Evolutionary conservation across 2,888 invertebrate genomes (phyloP).

Genomic region (Buathra laborator): DNA sequence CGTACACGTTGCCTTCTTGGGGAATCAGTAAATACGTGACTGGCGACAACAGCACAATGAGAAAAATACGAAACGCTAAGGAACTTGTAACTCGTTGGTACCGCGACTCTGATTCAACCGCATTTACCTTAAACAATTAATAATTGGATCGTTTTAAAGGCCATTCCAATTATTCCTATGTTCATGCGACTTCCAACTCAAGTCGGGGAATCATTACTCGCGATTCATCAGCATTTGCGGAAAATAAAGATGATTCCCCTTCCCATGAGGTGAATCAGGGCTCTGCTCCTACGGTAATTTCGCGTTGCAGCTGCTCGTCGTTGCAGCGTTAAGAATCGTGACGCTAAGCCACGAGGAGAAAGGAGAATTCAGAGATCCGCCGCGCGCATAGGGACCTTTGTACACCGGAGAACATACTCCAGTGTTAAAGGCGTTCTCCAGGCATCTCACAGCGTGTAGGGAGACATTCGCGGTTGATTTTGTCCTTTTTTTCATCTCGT

Average conservation of each 20-base stretch:
- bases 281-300: constrained; percentile 20
- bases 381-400: constrained; percentile 78
- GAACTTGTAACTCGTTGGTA: neutral
- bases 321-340: constrained; percentile 76
- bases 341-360: constrained; percentile 78
- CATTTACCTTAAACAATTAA: neutral
- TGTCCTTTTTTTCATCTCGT: constrained; percentile 28
- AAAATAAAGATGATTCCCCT: constrained; percentile 36
- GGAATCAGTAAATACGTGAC: constrained; percentile 42
- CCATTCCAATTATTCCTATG: neutral
- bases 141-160: neutral
- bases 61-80: constrained; percentile 26
- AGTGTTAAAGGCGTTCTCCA: constrained; percentile 58
- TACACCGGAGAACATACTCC: constrained; percentile 57
- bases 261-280: constrained; percentile 17
- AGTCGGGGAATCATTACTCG: neutral
- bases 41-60: constrained; percentile 14
- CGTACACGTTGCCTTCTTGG: constrained; percentile 16
- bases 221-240: neutral
- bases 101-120: neutral
- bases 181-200: neutral
- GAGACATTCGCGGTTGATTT: constrained; percentile 49
- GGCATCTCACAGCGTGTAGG: constrained; percentile 43
- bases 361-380: constrained; percentile 77
- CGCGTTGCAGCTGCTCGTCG: constrained; percentile 42